Base-by-base conservation (phyloP, 2,888 invertebrate species). In the Artemia sinica region DNA sequence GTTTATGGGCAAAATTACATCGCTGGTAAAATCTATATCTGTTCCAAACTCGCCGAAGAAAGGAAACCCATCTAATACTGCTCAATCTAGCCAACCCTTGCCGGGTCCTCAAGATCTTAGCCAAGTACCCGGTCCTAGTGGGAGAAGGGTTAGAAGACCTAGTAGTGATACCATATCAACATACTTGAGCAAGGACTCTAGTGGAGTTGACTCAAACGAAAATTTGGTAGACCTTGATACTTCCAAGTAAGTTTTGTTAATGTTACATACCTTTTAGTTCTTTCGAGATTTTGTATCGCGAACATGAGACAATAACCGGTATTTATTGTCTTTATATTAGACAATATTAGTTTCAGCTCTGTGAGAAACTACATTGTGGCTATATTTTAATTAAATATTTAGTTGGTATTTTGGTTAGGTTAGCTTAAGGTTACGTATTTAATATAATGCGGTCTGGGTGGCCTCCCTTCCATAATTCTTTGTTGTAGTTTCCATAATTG, bases 131-230 rank as follows among this genome's bases (percentile, higher is more conserved):
- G 58, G 58, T 58, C 58, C 58, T n/a, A 58, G 58, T 58, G 58
- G 58, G 58, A 10, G 14, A 18, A n/a, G 58, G 18, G 58, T 58
- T 58, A 81, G 90, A 13, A 80, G 90, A 28, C 90, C 89, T 70
- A 89, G 89, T 76, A 85, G 90, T 65, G 91, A 91, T 77, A 91
- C 91, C 12, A 88, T 91, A 50, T 90, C 90, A 70, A 91, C 91
- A 0, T 91, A 91, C 81, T 82, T 91, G 74, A 90, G 90, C 76
- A 89, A 87, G 73, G 75, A 75, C n/a, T 74, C 74, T 11, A 71
- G 72, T 28, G 68, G 49, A 14, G 69, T 69, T 49, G 72, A 72
- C 12, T 68, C 69, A 49, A 70, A 69, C 14, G 49, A 58, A 41
- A 58, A 58, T 18, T 18, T 58, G 58, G 18, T 58, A 10, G 58